Evolutionary conservation across 2,888 invertebrate genomes (phyloP).

Genomic region (Sarcophaga variegata): DNA sequence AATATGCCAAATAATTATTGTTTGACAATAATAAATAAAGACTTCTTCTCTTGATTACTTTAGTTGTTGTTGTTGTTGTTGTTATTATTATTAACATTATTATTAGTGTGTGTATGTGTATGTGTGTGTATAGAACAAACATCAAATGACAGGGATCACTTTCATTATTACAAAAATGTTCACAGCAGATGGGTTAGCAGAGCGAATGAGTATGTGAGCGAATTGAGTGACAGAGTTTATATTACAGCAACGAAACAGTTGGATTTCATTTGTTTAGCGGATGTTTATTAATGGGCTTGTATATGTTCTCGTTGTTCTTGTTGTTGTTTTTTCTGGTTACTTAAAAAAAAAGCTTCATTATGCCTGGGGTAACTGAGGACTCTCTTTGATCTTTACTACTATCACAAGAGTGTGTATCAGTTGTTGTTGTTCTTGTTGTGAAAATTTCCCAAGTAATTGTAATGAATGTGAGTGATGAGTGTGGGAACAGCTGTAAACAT

Average conservation of each 20-base stretch:
- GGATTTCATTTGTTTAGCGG: constrained; percentile 45
- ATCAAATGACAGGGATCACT: constrained; percentile 55
- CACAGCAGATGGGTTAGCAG: background rate
- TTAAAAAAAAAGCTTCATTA: constrained; percentile 38
- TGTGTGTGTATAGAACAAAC: constrained; percentile 7
- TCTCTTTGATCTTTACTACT: constrained; percentile 56
- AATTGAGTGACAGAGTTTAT: background rate
- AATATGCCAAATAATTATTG: constrained; percentile 37
- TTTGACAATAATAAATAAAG: constrained; percentile 40
- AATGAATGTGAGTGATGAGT: constrained; percentile 58
- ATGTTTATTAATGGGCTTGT: constrained; percentile 50
- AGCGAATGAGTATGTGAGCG: background rate
- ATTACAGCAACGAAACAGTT: constrained; percentile 10
- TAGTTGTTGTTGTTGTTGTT: constrained; percentile 29
- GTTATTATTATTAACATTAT: no score
- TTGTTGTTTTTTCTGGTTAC: background rate
- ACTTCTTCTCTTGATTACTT: background rate
- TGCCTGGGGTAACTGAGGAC: constrained; percentile 41
- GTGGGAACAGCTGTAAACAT: constrained; percentile 53
- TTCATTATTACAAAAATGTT: constrained; percentile 30
- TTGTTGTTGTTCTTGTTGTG: background rate
- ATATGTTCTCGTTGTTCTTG: background rate
- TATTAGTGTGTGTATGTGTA: no score
- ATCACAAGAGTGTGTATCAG: background rate
- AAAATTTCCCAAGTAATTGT: constrained; percentile 45